Conservation (phyloP, 2,113 vertebrate species). For the Podilymbus podiceps region DNA sequence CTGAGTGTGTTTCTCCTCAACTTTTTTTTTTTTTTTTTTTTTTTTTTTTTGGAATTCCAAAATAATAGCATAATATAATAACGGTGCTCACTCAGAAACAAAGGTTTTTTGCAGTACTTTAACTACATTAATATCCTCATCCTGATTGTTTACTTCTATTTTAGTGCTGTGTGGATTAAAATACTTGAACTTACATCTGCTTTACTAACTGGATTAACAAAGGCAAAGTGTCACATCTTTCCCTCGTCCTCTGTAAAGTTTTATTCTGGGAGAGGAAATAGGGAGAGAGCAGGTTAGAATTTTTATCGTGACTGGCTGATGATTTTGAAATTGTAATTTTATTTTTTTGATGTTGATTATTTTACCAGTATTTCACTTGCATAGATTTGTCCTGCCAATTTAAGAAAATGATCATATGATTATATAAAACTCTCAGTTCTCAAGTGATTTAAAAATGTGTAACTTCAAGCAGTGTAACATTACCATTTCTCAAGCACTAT, state of each 20-base stretch:
- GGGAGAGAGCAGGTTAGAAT: neutral
- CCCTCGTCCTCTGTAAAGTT: neutral
- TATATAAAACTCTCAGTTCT: slow-evolving; percentile 16
- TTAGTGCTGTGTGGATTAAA: slow-evolving; percentile 34
- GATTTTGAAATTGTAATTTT: slow-evolving; percentile 38
- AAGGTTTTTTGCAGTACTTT: slow-evolving; percentile 10
- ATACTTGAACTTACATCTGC: slow-evolving; percentile 46
- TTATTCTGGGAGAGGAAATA: neutral
- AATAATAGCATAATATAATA: slow-evolving; percentile 18
- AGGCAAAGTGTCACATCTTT: neutral
- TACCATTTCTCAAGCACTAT: neutral
- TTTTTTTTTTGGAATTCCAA: neutral
- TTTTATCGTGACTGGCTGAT: slow-evolving; percentile 21
- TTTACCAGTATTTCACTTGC: slow-evolving; percentile 55
- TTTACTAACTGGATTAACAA: slow-evolving; percentile 49
- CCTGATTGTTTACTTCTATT: slow-evolving; percentile 45
- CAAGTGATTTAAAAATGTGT: neutral
- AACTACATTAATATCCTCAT: neutral
- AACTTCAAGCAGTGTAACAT: neutral
- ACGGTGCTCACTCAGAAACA: slow-evolving; percentile 32
- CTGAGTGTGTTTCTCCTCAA: slow-evolving; percentile 27
- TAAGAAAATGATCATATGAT: neutral
- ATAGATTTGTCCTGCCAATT: slow-evolving; percentile 2
- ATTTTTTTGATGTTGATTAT: neutral
- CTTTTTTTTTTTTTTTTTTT: neutral